A percentile compares a stretch with the other conserved stretches of the same genome.
Evolutionary conservation across 2,113 vertebrate genomes (phyloP).

Genomic region (Sinocyclocheilus anshuiensis): DNA sequence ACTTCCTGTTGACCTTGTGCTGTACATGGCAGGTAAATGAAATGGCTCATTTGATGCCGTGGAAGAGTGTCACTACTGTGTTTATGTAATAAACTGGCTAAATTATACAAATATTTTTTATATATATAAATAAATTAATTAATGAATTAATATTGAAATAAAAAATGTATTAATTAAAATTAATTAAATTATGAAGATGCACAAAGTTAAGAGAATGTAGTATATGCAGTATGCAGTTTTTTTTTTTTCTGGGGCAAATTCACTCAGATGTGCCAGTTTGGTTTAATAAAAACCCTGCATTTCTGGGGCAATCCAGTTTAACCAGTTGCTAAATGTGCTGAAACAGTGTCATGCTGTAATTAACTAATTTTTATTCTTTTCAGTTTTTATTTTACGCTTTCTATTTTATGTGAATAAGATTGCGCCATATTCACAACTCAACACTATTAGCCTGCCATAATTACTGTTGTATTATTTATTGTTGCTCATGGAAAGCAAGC

Average conservation of each 20-base stretch:
- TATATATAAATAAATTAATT: too few species aligned
- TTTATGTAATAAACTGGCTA: neutral
- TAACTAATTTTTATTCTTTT: neutral
- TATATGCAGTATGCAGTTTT: too few species aligned
- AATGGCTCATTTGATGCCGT: neutral
- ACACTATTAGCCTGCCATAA: neutral
- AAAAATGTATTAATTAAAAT: too few species aligned
- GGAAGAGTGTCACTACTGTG: neutral
- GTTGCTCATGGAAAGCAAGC: neutral
- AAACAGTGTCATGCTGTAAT: neutral
- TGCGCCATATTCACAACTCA: neutral
- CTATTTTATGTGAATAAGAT: neutral
- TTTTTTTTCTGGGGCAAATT: too few species aligned
- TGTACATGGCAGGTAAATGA: neutral
- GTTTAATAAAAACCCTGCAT: neutral
- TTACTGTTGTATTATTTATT: constrained; percentile 5
- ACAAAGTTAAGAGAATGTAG: too few species aligned
- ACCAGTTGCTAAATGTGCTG: neutral
- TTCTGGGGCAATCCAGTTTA: neutral
- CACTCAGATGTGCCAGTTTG: neutral
- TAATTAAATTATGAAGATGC: too few species aligned
- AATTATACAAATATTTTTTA: neutral
- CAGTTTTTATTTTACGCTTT: neutral
- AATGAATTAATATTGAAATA: too few species aligned
- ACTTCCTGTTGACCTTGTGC: constrained; percentile 28